Evolutionary conservation across 2,888 invertebrate species (phyloP).

Genomic region (Panzeria rudis): DNA sequence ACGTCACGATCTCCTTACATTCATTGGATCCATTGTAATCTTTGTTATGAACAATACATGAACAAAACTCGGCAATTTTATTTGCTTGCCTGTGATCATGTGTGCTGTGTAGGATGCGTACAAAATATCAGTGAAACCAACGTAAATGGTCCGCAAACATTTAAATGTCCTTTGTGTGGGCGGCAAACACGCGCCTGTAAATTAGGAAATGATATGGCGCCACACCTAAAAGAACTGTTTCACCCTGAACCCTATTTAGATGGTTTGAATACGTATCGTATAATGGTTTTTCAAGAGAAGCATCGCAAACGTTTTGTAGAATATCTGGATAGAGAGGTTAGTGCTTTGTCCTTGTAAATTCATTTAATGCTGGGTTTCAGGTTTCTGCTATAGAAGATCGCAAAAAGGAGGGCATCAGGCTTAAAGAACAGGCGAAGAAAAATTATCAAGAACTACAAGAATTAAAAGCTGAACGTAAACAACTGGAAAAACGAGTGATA

Average conservation of each 20-base stretch:
- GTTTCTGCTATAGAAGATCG: conserved; percentile 12
- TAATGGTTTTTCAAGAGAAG: conserved; percentile 75
- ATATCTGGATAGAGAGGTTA: conserved; percentile 74
- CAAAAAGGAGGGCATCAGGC: conserved; percentile 1
- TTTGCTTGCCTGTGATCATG: conserved; percentile 79
- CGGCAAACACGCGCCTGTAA: conserved; percentile 75
- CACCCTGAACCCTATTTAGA: conserved; percentile 78
- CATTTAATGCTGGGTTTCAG: conserved; percentile 18
- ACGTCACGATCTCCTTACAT: conserved; percentile 15
- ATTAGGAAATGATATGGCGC: conserved; percentile 77
- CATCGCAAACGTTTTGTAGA: conserved; percentile 74
- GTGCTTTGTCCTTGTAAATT: not conserved
- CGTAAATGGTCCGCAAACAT: conserved; percentile 72
- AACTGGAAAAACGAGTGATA: conserved; percentile 62
- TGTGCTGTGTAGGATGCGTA: conserved; percentile 77
- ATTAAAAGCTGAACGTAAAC: conserved; percentile 69
- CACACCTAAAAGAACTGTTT: conserved; percentile 77
- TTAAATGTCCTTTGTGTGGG: conserved; percentile 76
- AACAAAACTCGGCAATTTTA: conserved; percentile 73
- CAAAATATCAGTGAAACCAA: conserved; percentile 67
- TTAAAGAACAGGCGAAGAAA: conserved; percentile 67
- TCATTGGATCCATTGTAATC: conserved; percentile 81
- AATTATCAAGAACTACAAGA: conserved; percentile 64
- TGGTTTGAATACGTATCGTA: conserved; percentile 66
- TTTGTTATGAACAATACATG: conserved; percentile 76